phyloP scores from a whole-genome alignment of 2,113 vertebrate species.

The Alligator sinensis region DNA sequence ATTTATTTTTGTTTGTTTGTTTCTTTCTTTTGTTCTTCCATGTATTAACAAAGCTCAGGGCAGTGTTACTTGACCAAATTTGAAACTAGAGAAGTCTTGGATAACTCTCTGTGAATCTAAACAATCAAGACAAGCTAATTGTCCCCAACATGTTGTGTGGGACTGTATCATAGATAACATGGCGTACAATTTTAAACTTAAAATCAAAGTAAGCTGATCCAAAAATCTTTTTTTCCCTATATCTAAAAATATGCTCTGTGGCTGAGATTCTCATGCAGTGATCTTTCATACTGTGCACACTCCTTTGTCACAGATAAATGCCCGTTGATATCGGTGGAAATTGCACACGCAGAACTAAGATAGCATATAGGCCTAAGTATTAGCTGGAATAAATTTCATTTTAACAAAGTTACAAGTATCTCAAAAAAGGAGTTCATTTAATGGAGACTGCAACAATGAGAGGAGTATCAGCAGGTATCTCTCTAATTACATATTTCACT shows the following conservation, averaged over 20 bases:
- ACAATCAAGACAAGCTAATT: too few species aligned
- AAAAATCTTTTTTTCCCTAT: neutral
- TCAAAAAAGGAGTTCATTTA: neutral
- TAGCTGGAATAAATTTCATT: neutral
- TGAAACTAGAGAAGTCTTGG: too few species aligned
- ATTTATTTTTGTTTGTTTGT: too few species aligned
- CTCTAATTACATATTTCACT: neutral
- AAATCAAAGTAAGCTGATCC: neutral
- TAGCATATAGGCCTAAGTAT: accelerated
- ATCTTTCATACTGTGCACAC: neutral
- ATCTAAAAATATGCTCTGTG: neutral
- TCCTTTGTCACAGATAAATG: neutral
- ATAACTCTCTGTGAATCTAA: too few species aligned
- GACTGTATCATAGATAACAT: too few species aligned
- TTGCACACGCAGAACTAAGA: neutral
- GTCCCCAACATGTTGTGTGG: too few species aligned
- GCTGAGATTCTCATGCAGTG: neutral
- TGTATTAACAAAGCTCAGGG: too few species aligned
- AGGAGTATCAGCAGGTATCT: neutral
- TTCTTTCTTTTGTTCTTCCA: too few species aligned
- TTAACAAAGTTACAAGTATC: neutral
- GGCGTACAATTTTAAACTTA: neutral
- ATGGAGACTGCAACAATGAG: neutral
- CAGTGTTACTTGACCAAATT: too few species aligned
- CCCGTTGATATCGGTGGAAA: neutral